These are phyloP conservation scores for Conger conger DNA, from an alignment of 2,113 vertebrate species.

Conservation along the genomic window DNA sequence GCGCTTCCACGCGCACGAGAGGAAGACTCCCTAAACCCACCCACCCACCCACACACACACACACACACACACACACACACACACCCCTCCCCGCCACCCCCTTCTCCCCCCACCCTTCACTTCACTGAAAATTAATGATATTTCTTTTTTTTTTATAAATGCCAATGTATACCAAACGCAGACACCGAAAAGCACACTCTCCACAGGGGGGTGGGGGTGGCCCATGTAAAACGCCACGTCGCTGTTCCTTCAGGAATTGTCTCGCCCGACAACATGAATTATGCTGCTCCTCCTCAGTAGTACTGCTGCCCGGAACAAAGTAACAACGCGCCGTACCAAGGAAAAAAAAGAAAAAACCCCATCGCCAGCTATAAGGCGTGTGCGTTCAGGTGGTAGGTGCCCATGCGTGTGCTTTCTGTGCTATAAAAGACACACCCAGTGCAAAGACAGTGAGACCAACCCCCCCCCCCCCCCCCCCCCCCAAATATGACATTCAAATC, in stretches of 20 bases:
- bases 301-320: not conserved
- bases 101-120: not conserved
- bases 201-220: no score
- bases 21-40: not conserved
- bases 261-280: not conserved
- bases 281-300: not conserved
- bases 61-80: no score
- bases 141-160: not conserved
- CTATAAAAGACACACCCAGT: not conserved
- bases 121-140: not conserved
- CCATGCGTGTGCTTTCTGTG: not conserved
- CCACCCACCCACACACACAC: no score
- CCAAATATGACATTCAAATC: not conserved
- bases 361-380: not conserved
- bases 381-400: not conserved
- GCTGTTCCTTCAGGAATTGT: not conserved
- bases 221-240: not conserved
- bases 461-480: no score
- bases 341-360: no score
- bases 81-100: no score
- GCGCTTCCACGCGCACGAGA: not conserved
- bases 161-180: not conserved
- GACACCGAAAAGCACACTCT: not conserved
- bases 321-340: not conserved
- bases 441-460: not conserved